These are phyloP conservation scores for Eurystomus gularis DNA, from an alignment of 2,113 vertebrate species.

Conservation along the genomic window DNA sequence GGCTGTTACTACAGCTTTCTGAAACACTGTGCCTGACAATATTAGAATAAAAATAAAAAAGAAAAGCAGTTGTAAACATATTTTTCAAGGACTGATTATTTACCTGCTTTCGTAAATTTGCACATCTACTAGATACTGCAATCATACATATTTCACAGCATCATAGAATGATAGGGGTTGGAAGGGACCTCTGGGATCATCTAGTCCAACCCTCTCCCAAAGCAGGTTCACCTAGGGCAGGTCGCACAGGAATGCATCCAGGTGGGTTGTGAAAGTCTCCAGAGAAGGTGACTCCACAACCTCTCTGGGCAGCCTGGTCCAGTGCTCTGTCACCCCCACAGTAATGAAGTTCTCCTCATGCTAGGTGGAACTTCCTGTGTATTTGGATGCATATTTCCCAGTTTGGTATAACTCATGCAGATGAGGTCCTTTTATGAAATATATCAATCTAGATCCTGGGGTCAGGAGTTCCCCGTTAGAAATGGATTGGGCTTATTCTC, in stretches of 20 bases:
- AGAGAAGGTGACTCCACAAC: too few relatives aligned
- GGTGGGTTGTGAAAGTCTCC: too few relatives aligned
- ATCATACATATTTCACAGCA: background rate
- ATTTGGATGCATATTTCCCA: background rate
- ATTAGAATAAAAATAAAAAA: too few relatives aligned
- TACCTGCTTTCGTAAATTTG: background rate
- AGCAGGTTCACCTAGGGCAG: too few relatives aligned
- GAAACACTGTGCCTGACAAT: background rate
- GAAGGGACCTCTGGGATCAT: too few relatives aligned
- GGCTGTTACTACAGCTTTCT: background rate
- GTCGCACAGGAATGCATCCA: too few relatives aligned
- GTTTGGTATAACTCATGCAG: background rate
- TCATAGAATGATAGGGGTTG: too few relatives aligned
- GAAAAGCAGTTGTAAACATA: background rate
- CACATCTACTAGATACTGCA: background rate
- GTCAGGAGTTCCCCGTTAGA: background rate
- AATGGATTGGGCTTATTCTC: background rate
- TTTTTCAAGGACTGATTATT: background rate
- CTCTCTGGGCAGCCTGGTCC: too few relatives aligned
- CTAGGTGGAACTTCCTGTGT: too few relatives aligned
- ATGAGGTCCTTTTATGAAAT: background rate
- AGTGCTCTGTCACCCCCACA: too few relatives aligned
- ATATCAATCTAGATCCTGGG: background rate
- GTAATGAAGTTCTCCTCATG: too few relatives aligned
- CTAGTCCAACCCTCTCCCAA: too few relatives aligned